Base-by-base conservation (phyloP, 1,140 invertebrate species). In the Cyclina sinensis region DNA sequence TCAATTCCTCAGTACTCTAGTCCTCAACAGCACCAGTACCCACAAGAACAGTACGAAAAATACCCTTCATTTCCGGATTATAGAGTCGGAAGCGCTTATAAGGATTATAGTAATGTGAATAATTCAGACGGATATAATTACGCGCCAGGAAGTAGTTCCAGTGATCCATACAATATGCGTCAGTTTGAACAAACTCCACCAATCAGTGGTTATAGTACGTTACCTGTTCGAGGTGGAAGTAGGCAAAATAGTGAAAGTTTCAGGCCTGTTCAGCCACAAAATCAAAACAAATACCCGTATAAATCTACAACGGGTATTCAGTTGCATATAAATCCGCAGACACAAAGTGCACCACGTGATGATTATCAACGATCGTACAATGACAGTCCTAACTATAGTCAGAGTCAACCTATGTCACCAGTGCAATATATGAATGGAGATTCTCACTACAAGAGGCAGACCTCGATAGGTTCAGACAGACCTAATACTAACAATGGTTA, bases 401-500 rank as follows among this genome's bases (percentile, higher is more conserved):
- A 87, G 27, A 87, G 85, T 39, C 85, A 87, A 35, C 85, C 85
- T 18, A 87, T 87, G 85, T 87, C 85, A 27, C 85, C 85, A 21
- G 76, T 80, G 54, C n/a, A 78, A 7, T 79, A 62, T 79, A 43
- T 54, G 43, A 80, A 79, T 51, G 76, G 57, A 14, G 85, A 87
- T 54, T 62, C 62, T 32, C n/a, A 24, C 11, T 88, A 88, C 57
- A 79, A 88, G 37, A 74, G 86, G 27, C 86, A 88, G 35, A 74
- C 65, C n/a, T 88, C 86, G 65, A 79, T 74, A 76, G 86, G 86
- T 76, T 76, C 78, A 39, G 81, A 80, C 51, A 59, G 76, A 79
- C 39, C 74, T 21, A 70, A 76, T 46, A 74, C 84, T 65, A 79
- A 70, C 62, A 79, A 39, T 48, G 54, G 74, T 87, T 70, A 79